Conservation (phyloP, 2,888 invertebrate genomes). For the Anthophora plumipes region DNA sequence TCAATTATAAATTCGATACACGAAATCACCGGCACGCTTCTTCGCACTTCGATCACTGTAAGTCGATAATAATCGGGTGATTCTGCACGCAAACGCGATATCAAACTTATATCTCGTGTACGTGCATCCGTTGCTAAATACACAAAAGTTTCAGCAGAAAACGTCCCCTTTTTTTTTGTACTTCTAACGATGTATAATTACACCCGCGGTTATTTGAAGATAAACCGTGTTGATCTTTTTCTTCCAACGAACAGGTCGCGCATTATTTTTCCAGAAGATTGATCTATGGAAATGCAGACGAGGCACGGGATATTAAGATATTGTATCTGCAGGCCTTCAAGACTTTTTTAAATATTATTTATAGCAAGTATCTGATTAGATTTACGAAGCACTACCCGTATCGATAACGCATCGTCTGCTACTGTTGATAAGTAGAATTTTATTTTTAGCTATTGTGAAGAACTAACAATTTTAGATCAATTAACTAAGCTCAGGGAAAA, state of each 20-base stretch:
- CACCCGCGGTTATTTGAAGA: conserved; percentile 23
- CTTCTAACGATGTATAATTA: conserved; percentile 32
- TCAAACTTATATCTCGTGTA: conserved; percentile 56
- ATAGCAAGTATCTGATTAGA: conserved; percentile 26
- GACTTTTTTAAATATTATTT: conserved; percentile 20
- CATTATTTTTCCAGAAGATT: background rate
- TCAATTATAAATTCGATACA: conserved; percentile 54
- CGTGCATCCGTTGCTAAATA: conserved; percentile 43
- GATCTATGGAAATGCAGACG: conserved; percentile 44
- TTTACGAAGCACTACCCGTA: background rate
- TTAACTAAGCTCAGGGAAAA: background rate
- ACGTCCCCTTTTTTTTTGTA: conserved; percentile 14
- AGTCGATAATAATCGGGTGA: conserved; percentile 59
- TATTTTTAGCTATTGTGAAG: background rate
- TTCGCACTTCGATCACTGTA: conserved; percentile 46
- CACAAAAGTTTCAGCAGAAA: conserved; percentile 25
- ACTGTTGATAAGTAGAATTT: background rate
- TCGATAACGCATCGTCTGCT: background rate
- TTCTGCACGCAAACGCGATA: conserved; percentile 57
- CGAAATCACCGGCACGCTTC: conserved; percentile 57
- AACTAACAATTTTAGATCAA: background rate
- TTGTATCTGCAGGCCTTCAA: conserved; percentile 19
- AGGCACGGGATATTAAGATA: conserved; percentile 23
- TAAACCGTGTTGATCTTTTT: conserved; percentile 1
- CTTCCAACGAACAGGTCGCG: background rate